A percentile compares a stretch with the other conserved stretches of the same genome.
These are phyloP conservation scores for Dolichomitus sp. DNA, from an alignment of 2,888 invertebrate genomes.

Conservation along the genomic window DNA sequence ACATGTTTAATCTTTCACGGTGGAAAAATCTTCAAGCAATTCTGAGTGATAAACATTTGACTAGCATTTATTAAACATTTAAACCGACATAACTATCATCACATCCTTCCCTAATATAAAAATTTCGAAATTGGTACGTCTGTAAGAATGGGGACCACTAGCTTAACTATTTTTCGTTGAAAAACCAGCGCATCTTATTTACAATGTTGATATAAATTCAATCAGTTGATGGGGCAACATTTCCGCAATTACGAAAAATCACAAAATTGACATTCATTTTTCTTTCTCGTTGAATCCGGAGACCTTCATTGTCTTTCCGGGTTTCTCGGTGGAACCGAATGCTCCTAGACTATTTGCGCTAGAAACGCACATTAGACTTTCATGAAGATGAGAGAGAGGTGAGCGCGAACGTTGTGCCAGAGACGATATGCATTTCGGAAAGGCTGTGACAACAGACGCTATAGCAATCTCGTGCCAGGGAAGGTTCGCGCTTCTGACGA, in stretches of 20 bases:
- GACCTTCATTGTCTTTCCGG: slow-evolving; percentile 7
- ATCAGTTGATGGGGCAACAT: neutral
- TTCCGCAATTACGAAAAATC: slow-evolving; percentile 15
- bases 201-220: neutral
- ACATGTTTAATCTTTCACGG: no score
- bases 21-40: no score
- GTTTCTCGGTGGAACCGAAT: slow-evolving; percentile 16
- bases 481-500: slow-evolving; percentile 21
- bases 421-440: slow-evolving; percentile 40
- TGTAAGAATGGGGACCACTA: neutral
- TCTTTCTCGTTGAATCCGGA: neutral
- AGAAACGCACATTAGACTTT: slow-evolving; percentile 39
- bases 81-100: no score
- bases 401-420: slow-evolving; percentile 18
- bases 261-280: slow-evolving; percentile 14
- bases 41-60: no score
- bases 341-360: slow-evolving; percentile 26
- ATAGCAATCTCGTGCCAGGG: slow-evolving; percentile 5
- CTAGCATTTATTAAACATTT: no score
- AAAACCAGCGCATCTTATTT: neutral
- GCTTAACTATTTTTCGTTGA: neutral
- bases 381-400: slow-evolving; percentile 32
- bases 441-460: slow-evolving; percentile 44
- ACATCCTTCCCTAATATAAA: no score
- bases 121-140: neutral